A percentile compares a stretch with the other conserved stretches of the same genome.
phyloP scores from a whole-genome alignment of 2,888 invertebrate genomes.

The Pycnomerus fuliginosus region DNA sequence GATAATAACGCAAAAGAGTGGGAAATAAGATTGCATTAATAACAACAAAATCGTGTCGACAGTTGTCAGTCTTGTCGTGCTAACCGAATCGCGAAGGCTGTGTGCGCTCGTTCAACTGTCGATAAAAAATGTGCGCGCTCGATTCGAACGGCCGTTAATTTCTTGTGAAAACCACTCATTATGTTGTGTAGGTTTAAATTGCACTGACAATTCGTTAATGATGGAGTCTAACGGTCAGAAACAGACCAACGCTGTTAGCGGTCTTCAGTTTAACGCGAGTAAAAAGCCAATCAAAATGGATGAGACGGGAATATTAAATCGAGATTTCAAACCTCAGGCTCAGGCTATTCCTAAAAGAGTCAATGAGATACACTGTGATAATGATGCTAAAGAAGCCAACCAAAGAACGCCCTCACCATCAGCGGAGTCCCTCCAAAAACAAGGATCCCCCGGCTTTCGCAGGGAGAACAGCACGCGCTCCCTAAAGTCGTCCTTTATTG shows the following conservation, averaged over 20 bases:
- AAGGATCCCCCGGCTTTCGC: slow-evolving; percentile 39
- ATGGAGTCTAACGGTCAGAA: slow-evolving; percentile 13
- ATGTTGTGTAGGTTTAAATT: slow-evolving; percentile 25
- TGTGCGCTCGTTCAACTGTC: neutral
- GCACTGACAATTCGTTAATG: slow-evolving; percentile 18
- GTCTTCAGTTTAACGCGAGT: slow-evolving; percentile 22
- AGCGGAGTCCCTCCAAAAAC: slow-evolving; percentile 30
- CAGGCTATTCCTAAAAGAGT: slow-evolving; percentile 9
- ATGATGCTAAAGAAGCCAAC: slow-evolving; percentile 24
- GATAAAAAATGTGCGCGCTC: slow-evolving; percentile 12
- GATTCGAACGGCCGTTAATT: slow-evolving; percentile 1
- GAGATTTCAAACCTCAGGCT: slow-evolving; percentile 23
- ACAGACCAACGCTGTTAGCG: slow-evolving; percentile 5
- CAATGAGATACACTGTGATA: slow-evolving; percentile 29
- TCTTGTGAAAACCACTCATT: no score
- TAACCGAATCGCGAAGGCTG: slow-evolving; percentile 14
- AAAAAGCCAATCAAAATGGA: slow-evolving; percentile 20
- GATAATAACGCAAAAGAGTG: slow-evolving; percentile 22
- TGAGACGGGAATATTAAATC: slow-evolving; percentile 19
- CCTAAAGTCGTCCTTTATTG: slow-evolving; percentile 27
- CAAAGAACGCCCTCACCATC: slow-evolving; percentile 28
- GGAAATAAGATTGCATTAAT: slow-evolving; percentile 28
- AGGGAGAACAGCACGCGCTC: slow-evolving; percentile 42
- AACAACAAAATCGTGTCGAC: slow-evolving; percentile 16
- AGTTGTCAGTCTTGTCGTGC: slow-evolving; percentile 28